Percentiles rank a stretch among this genome's conserved stretches.
phyloP scores from a whole-genome alignment of 30 jellyfish, hydroid and myxozoan genomes.

The Turritopsis dohrnii region DNA sequence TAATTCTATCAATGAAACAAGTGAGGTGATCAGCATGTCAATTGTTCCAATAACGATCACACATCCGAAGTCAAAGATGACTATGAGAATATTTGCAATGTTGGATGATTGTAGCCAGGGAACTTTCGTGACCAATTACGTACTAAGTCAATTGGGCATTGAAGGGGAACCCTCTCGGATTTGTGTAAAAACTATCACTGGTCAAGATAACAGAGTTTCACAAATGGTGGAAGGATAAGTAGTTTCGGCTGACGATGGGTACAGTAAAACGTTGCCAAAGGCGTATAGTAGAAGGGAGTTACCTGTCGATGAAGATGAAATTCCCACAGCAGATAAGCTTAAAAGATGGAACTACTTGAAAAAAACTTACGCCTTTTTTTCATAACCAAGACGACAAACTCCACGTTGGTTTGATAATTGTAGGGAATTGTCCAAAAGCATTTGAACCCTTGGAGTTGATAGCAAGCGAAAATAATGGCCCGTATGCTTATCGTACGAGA shows the following conservation, averaged over 20 bases:
- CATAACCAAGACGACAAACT: no score
- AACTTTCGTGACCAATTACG: constrained; percentile 26
- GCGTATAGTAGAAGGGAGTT: constrained; percentile 14
- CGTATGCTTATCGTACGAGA: not conserved
- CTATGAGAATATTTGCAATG: constrained; percentile 1
- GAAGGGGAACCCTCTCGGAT: not conserved
- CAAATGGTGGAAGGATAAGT: not conserved
- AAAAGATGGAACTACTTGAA: not conserved
- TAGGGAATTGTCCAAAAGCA: not conserved
- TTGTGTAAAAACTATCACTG: constrained; percentile 18
- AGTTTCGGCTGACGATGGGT: not conserved
- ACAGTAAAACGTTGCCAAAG: not conserved
- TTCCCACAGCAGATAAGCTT: not conserved
- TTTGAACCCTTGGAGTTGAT: not conserved
- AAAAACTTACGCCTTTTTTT: not conserved
- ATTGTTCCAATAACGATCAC: constrained; percentile 29
- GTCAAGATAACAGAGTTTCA: not conserved
- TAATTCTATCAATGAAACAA: not conserved
- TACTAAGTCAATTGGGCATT: not conserved
- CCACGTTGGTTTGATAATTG: no score
- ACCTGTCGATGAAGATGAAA: constrained; percentile 7
- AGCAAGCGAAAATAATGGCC: not conserved
- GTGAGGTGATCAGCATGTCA: constrained; percentile 30
- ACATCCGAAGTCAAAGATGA: not conserved
- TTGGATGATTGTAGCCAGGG: constrained; percentile 44